Percentiles rank a stretch among this genome's conserved stretches.
Conservation (phyloP, 2,113 vertebrate genomes). For the Hoplias malabaricus region DNA sequence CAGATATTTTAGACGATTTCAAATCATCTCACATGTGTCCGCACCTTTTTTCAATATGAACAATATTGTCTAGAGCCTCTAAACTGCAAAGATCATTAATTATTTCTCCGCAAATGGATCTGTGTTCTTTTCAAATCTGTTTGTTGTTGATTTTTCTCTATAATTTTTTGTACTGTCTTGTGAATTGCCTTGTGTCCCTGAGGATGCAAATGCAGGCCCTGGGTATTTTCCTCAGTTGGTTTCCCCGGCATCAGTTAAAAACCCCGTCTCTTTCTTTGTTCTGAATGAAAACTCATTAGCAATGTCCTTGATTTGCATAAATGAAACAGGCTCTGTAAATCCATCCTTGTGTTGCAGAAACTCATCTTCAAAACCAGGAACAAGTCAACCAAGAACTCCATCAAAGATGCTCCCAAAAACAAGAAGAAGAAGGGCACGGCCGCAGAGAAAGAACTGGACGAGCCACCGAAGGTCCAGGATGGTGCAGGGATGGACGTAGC, state of each 20-base stretch:
- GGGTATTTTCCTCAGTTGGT: slow-evolving; percentile 54
- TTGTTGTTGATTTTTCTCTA: slow-evolving; percentile 42
- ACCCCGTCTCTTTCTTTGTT: slow-evolving; percentile 54
- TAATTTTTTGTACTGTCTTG: not conserved
- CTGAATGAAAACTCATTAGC: slow-evolving; percentile 6
- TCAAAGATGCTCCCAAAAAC: slow-evolving; percentile 69
- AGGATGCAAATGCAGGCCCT: slow-evolving; percentile 45
- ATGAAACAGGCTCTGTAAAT: slow-evolving; percentile 44
- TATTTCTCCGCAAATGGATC: not conserved
- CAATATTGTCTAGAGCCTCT: not conserved
- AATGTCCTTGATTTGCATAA: not conserved
- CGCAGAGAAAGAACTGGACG: slow-evolving; percentile 60
- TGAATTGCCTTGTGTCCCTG: slow-evolving; percentile 14
- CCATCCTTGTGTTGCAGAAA: slow-evolving; percentile 69
- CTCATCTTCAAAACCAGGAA: slow-evolving; percentile 74
- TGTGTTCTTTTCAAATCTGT: slow-evolving; percentile 20
- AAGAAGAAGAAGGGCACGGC: slow-evolving; percentile 68
- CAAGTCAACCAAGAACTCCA: slow-evolving; percentile 75
- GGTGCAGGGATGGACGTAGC: slow-evolving; percentile 46
- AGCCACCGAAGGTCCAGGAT: slow-evolving; percentile 55
- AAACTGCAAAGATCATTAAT: not conserved
- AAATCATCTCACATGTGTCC: no score
- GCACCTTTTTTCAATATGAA: not conserved
- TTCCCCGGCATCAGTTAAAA: slow-evolving; percentile 38
- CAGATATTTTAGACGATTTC: no score